phyloP scores from a whole-genome alignment of 2,888 invertebrate genomes.

The Napeogenes inachia region DNA sequence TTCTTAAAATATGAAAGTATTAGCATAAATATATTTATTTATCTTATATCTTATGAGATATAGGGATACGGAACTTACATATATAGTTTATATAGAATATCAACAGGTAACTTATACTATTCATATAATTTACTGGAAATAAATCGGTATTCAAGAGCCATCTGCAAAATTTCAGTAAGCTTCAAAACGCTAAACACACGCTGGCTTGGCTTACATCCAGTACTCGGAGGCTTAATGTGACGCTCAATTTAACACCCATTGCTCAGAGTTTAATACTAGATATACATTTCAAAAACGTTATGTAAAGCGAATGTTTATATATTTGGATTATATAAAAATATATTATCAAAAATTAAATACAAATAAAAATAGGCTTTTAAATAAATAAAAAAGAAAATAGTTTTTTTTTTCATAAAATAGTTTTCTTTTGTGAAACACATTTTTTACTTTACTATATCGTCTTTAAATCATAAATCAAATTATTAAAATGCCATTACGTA shows the following conservation, averaged over 20 bases:
- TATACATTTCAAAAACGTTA: not conserved
- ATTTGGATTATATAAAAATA: too few species aligned
- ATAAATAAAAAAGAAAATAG: too few species aligned
- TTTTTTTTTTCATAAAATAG: too few species aligned
- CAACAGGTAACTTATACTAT: not conserved
- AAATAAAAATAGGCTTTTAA: too few species aligned
- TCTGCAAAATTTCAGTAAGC: slow-evolving; percentile 18
- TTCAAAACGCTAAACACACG: slow-evolving; percentile 19
- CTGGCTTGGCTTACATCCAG: slow-evolving; percentile 22
- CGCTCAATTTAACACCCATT: slow-evolving; percentile 8
- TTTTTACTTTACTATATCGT: too few species aligned
- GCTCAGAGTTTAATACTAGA: not conserved
- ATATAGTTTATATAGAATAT: not conserved
- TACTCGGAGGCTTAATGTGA: slow-evolving; percentile 13
- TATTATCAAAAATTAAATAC: too few species aligned
- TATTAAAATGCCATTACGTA: not conserved
- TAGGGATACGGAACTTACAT: not conserved
- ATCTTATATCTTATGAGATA: not conserved
- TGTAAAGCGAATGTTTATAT: too few species aligned
- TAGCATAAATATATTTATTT: too few species aligned
- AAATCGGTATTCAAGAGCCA: slow-evolving; percentile 10
- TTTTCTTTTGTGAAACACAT: too few species aligned
- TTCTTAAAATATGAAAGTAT: too few species aligned
- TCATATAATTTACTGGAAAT: slow-evolving; percentile 1
- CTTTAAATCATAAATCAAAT: too few species aligned